Evolutionary conservation across 2,113 vertebrate species (phyloP).

Genomic region (Lagopus leucura): DNA sequence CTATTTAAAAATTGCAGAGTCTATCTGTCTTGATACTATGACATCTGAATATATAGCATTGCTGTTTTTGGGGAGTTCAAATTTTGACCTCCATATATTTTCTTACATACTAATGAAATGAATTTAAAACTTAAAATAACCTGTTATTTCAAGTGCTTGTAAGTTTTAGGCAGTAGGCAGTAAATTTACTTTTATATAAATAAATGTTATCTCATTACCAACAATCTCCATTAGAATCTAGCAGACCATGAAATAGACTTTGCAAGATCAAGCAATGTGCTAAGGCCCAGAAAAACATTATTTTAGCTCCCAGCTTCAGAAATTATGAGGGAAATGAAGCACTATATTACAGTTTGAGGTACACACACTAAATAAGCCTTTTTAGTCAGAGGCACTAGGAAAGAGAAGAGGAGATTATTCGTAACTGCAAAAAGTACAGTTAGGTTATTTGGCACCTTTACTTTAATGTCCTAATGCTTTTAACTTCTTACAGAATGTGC

Average conservation of each 20-base stretch:
- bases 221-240: slow-evolving; percentile 79
- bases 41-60: neutral
- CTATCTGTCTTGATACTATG: neutral
- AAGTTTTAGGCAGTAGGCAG: slow-evolving; percentile 66
- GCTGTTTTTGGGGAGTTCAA: neutral
- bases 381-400: slow-evolving; percentile 65
- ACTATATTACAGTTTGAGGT: slow-evolving; percentile 72
- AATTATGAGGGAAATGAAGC: slow-evolving; percentile 78
- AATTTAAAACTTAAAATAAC: slow-evolving; percentile 23
- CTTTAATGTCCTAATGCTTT: slow-evolving; percentile 55
- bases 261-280: slow-evolving; percentile 78
- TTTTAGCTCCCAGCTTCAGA: slow-evolving; percentile 75
- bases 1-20: neutral
- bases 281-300: slow-evolving; percentile 74
- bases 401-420: slow-evolving; percentile 60
- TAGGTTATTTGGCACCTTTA: slow-evolving; percentile 55
- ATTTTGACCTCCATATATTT: slow-evolving; percentile 5
- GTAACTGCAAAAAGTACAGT: slow-evolving; percentile 60
- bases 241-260: slow-evolving; percentile 85
- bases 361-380: slow-evolving; percentile 69
- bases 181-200: slow-evolving; percentile 82
- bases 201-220: slow-evolving; percentile 83
- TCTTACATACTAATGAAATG: slow-evolving; percentile 22
- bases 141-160: slow-evolving; percentile 55
- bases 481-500: neutral